Percentiles rank a stretch among this genome's conserved stretches.
Conservation (phyloP, 1,140 invertebrate genomes). For the Arctopsyche grandis region DNA sequence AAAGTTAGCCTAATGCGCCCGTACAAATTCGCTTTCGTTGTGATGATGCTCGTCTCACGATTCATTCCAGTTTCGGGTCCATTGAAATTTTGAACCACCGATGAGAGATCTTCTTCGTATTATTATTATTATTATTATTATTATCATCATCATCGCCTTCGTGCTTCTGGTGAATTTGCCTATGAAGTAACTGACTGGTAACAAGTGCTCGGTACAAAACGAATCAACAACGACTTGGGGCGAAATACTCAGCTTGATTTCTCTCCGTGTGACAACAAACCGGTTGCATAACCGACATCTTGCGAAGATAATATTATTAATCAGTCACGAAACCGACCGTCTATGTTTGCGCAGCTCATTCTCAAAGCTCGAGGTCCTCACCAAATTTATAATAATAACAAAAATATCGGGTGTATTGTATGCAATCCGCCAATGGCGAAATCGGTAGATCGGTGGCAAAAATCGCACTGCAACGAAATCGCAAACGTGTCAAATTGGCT, state of each 20-base stretch:
- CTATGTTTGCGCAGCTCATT: conserved; percentile 23
- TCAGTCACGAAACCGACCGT: conserved; percentile 30
- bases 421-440: background rate
- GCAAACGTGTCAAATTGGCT: too few relatives aligned
- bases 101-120: background rate
- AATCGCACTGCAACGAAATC: background rate
- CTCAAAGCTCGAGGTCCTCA: background rate
- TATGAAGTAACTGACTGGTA: too few relatives aligned
- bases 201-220: background rate
- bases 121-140: conserved; percentile 1
- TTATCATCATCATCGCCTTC: too few relatives aligned
- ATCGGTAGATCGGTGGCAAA: background rate
- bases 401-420: background rate
- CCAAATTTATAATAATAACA: too few relatives aligned
- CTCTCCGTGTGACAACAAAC: conserved; percentile 34
- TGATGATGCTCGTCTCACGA: conserved; percentile 5
- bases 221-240: background rate
- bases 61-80: background rate
- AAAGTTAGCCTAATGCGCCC: background rate
- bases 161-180: too few relatives aligned
- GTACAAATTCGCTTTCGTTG: conserved; percentile 5
- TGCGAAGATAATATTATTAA: conserved; percentile 32
- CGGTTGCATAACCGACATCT: background rate
- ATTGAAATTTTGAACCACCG: background rate
- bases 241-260: conserved; percentile 34